Percentiles rank a stretch among this genome's conserved stretches.
These are phyloP conservation scores for Trichogramma dendrolimi DNA, from an alignment of 2,888 invertebrate species.

Conservation along the genomic window DNA sequence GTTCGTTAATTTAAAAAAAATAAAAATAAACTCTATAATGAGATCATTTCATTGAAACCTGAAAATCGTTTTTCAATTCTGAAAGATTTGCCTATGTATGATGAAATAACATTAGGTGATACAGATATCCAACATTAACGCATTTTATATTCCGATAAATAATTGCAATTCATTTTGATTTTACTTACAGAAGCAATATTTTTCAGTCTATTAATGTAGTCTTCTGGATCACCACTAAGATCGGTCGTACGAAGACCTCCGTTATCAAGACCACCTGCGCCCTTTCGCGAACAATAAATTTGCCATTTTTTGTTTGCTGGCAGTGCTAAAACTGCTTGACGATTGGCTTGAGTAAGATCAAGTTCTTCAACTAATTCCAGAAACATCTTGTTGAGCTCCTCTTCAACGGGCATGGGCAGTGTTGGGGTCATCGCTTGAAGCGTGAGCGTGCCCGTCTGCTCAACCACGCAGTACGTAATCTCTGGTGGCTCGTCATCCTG, in stretches of 20 bases:
- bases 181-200: conserved; percentile 71
- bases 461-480: conserved; percentile 91
- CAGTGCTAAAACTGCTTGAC: conserved; percentile 88
- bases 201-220: conserved; percentile 84
- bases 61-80: too few relatives aligned
- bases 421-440: conserved; percentile 87
- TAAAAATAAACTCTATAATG: background rate
- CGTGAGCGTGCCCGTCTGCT: conserved; percentile 79
- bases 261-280: conserved; percentile 61
- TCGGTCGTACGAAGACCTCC: conserved; percentile 62
- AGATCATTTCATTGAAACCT: too few relatives aligned
- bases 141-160: background rate
- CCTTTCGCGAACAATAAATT: conserved; percentile 86
- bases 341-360: conserved; percentile 88
- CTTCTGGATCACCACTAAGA: conserved; percentile 77
- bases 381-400: conserved; percentile 89
- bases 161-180: background rate
- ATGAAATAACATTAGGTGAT: background rate
- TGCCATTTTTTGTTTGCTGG: conserved; percentile 97
- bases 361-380: conserved; percentile 93
- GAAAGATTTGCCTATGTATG: too few relatives aligned
- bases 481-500: conserved; percentile 94
- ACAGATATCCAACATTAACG: background rate
- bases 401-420: conserved; percentile 88
- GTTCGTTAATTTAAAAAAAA: background rate